Evolutionary conservation across 2,888 invertebrate species (phyloP), one percentile per base, ranked within the genome.

Genomic region (Drosophila setosimentum): DNA sequence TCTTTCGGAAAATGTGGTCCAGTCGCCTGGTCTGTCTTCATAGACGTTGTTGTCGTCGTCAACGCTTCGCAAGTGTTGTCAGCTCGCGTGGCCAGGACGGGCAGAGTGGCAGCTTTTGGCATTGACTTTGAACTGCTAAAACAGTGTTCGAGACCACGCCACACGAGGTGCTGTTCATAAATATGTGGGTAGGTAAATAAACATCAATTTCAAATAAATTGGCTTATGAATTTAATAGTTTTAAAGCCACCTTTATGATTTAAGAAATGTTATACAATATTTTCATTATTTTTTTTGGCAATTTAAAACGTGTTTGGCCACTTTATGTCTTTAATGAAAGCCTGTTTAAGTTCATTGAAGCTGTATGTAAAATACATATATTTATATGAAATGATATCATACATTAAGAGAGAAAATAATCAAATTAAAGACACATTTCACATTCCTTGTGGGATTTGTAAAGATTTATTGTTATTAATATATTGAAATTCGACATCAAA

Each of bases 1-100:
- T 91, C 90, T 90, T 80, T 91, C 45, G 80, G 90, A 90, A 91
- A 91, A 91, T 91, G 90, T 89, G 88, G 91, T 88, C 80, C 83
- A 89, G 86, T 77, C 80, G 77, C 68, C 72, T 68, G 64, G 80
- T 68, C 74, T 69, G 65, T 16, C 30, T 48, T 59, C 66, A 61
- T 13, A n/a, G n/a, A n/a, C n/a, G n/a, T 58, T 57, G 66, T 67
- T 30, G 68, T 68, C 61, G 54, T 37, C 55, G 55, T 54, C 33
- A 54, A 49, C 51, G 61, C 57, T 55, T 53, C 29, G 57, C 62
- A 40, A 69, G 71, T 66, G 68, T 80, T 82, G 82, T 78, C 84
- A 80, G 74, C 84, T 63, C 64, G 63, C 40, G 21, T 68, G 64
- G 55, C 35, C 29, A 55, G 62, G 53, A 62, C 65, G 66, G 79